Conservation (phyloP, 2,113 vertebrate genomes). For the Grammomys dolichurus region DNA sequence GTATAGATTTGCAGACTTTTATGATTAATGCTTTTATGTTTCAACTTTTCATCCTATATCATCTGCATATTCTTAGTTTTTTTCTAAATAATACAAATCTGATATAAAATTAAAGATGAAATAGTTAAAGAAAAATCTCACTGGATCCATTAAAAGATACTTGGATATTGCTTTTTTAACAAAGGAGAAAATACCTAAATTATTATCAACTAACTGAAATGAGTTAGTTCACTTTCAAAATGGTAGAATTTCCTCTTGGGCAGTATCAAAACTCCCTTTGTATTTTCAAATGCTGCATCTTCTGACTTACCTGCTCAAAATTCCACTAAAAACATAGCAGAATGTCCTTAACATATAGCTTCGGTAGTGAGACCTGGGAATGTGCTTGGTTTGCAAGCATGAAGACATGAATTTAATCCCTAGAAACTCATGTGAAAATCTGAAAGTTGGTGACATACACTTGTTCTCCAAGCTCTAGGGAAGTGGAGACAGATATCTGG, state of each 20-base stretch:
- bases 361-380: not conserved
- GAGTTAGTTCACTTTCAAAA: constrained; percentile 17
- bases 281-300: not conserved
- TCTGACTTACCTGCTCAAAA: not conserved
- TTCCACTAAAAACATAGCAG: not conserved
- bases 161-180: not conserved
- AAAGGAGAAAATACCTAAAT: not conserved
- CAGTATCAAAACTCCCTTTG: constrained; percentile 55
- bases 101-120: constrained; percentile 26
- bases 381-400: not conserved
- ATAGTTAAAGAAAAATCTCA: constrained; percentile 37
- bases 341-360: not conserved
- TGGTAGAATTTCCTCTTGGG: not conserved
- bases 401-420: too few species aligned
- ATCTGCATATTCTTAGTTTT: not conserved
- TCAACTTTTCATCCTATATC: constrained; percentile 41
- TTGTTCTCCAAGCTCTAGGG: not conserved
- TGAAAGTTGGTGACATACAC: accelerated
- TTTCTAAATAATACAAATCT: constrained; percentile 21
- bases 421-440: not conserved
- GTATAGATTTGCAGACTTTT: constrained; percentile 52
- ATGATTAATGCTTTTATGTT: constrained; percentile 62
- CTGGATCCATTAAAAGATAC: not conserved
- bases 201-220: not conserved
- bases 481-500: not conserved